Conservation (phyloP, 2,888 invertebrate species). For the Morpho achilles region DNA sequence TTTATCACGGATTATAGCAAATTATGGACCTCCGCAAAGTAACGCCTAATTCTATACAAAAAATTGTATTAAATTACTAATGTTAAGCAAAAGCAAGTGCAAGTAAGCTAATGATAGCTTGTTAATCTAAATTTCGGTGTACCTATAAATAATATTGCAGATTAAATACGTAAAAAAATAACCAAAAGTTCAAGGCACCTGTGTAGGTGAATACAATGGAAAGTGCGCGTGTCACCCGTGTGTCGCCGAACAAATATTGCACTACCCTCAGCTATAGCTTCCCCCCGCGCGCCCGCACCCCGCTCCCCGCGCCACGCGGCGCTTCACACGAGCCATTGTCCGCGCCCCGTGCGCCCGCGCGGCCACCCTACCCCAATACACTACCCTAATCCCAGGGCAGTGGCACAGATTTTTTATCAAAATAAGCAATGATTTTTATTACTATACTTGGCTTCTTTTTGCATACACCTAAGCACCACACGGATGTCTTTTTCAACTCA, state of each 20-base stretch:
- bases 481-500: too few relatives aligned
- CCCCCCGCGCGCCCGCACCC: constrained; percentile 23
- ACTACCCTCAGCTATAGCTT: constrained; percentile 41
- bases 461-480: too few relatives aligned
- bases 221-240: constrained; percentile 70
- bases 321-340: constrained; percentile 47
- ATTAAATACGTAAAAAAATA: background rate
- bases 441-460: too few relatives aligned
- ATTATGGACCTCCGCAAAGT: too few relatives aligned
- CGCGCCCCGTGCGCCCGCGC: constrained; percentile 41
- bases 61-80: too few relatives aligned
- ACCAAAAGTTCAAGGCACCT: constrained; percentile 47
- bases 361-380: constrained; percentile 49
- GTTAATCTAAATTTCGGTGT: too few relatives aligned
- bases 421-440: constrained; percentile 11
- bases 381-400: constrained; percentile 20
- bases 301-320: constrained; percentile 23
- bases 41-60: too few relatives aligned
- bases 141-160: too few relatives aligned
- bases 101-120: too few relatives aligned
- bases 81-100: too few relatives aligned
- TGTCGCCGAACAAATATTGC: constrained; percentile 75
- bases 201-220: constrained; percentile 62
- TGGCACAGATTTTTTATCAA: constrained; percentile 26
- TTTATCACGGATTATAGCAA: too few relatives aligned